Conservation (phyloP, 2,797 vertebrate genomes). For the Sparidentex hasta region DNA sequence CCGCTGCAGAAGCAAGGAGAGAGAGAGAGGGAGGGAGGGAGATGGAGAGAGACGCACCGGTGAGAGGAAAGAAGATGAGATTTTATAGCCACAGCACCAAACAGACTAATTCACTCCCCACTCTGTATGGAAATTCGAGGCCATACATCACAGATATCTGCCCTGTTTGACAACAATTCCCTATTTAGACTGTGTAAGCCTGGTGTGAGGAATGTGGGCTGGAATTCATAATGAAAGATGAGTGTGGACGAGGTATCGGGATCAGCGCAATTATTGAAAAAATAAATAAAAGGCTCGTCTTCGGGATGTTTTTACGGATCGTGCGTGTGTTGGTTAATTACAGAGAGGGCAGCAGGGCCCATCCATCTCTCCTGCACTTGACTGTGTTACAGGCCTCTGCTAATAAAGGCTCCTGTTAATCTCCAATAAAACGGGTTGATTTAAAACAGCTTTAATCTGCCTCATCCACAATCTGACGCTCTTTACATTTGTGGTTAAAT, state of each 20-base stretch:
- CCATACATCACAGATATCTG: slow-evolving; percentile 49
- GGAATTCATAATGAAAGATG: slow-evolving; percentile 34
- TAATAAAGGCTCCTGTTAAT: slow-evolving; percentile 6
- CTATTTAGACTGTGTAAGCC: slow-evolving; percentile 45
- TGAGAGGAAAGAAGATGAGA: slow-evolving; percentile 30
- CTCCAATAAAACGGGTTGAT: slow-evolving; percentile 13
- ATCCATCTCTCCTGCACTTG: slow-evolving; percentile 9
- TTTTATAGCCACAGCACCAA: slow-evolving; percentile 22
- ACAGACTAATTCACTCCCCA: slow-evolving; percentile 45
- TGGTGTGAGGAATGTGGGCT: slow-evolving; percentile 34
- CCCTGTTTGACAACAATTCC: slow-evolving; percentile 55
- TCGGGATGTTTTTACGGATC: slow-evolving; percentile 21
- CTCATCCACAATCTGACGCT: background rate
- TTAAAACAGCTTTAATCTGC: background rate
- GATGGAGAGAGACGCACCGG: slow-evolving; percentile 3
- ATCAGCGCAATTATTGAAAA: slow-evolving; percentile 21
- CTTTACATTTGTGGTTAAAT: background rate
- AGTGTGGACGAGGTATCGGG: slow-evolving; percentile 23
- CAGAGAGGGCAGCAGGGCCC: slow-evolving; percentile 16
- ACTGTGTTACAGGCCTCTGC: background rate
- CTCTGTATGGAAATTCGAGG: slow-evolving; percentile 53
- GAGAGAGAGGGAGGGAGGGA: slow-evolving; percentile 35
- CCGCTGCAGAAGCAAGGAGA: slow-evolving; percentile 82
- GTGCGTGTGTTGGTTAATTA: background rate
- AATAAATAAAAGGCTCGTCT: background rate